Base-by-base conservation (phyloP, 35 echinoderm and acorn worm genomes). In the Stichopus chloronotus region DNA sequence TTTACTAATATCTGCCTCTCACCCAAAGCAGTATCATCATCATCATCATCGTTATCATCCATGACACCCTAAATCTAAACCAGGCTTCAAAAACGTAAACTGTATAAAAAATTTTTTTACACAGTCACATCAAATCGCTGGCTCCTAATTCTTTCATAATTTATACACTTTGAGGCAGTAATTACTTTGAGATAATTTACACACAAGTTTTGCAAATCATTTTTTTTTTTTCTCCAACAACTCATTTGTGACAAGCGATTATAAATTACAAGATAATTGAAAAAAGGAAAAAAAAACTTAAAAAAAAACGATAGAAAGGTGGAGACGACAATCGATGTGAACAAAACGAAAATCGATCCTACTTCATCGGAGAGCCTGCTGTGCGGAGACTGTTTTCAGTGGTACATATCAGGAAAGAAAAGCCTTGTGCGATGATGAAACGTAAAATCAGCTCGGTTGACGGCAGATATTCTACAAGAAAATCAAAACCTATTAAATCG, bases 111-210 rank as follows among this genome's bases (percentile, higher is more conserved):
- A 43, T 43, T 43, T 43, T 43, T 43, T 20, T 65, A 16, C 22
- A 74, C 69, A 14, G 19, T 74, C 69, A 14, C 19, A 21, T 74
- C 69, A 74, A 74, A 11, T 19, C 69, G 13, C 69, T 74, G 69
- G 69, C 69, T 74, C 69, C 22, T 43, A 43, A 74, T 16, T 74
- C 69, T 74, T 74, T 74, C 69, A 74, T 74, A 74, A 74, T 85
- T 85, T 85, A 58, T 85, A 85, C 82, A 85, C 55, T 84, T 85
- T 85, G 82, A 85, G 82, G 82, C 82, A 85, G 82, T 85, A 85
- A 85, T 58, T 85, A 58, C 56, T 85, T 85, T 85, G 82, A 85
- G 57, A 85, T 81, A 81, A 81, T 85, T 58, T 85, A 85, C 82
- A 85, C 82, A 74, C 69, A 74, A 20, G 19, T 83, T 83, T 58